Base-by-base conservation (phyloP, 2,113 vertebrate species). In the Dasyprocta punctata region DNA sequence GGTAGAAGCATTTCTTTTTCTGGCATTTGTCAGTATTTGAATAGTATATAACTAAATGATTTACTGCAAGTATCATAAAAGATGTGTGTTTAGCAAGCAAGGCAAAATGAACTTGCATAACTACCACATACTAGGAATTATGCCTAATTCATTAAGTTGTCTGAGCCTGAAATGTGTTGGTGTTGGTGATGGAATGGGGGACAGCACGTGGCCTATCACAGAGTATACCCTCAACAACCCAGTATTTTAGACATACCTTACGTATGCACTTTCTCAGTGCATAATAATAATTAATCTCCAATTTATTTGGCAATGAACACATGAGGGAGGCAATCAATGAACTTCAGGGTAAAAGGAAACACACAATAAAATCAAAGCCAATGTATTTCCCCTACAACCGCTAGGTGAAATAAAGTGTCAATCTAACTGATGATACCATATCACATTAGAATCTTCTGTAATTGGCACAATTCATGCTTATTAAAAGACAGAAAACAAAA, bases 121-220 rank as follows among this genome's bases (percentile, higher is more conserved):
- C 26, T 84, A n/a, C 0, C 28, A 41, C 77, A 69, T 26, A 9
- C 16, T n/a, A 77, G 38, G 41, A 52, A 52, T 88, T 30, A 13
- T 5, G 36, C 20, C 49, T 38, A 49, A 28, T 60, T 83, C 77
- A 47, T 49, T 52, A 12, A 56, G 26, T 11, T 86, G 1, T 86
- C 85, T 47, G 47, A 87, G 17, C 16, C 41, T 33, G 41, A 28
- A 61, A 30, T 82, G 33, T 67, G 56, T 36, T 67, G 28, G 33
- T 24, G 36, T 8, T 20, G 19, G 14, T 24, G 19, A 16, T n/a
- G 9, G 41, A 20, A 28, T 11, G 7, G 19, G 14, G 17, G 7
- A 1, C 10, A 77, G 8, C 67, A 4, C 5, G 4, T 22, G 67
- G 2, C 10, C 7, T 16, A 1, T 11, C 58, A 33, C 2, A 49